A percentile compares a stretch with the other conserved stretches of the same genome.
Conservation (phyloP, 37 sponge, comb jelly and placozoan species). For the Petrosia ficiformis region DNA sequence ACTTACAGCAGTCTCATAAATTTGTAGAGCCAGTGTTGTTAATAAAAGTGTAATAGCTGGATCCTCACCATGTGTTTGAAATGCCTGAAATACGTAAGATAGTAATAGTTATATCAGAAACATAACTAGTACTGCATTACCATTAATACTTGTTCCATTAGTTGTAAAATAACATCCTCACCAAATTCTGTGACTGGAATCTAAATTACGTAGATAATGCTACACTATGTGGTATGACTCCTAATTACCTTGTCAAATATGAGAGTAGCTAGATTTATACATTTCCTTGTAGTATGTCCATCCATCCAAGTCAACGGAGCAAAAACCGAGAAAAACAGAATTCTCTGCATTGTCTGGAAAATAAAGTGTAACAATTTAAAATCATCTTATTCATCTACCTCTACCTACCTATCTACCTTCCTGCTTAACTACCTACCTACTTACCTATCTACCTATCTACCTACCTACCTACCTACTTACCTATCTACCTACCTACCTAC, state of each 20-base stretch:
- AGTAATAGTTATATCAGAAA: not conserved
- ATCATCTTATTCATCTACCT: not conserved
- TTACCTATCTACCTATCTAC: no score
- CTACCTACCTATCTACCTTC: no score
- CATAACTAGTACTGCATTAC: not conserved
- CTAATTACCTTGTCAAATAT: slow-evolving; percentile 18
- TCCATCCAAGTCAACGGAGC: slow-evolving; percentile 28
- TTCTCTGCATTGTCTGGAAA: slow-evolving; percentile 15
- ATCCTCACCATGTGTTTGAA: not conserved
- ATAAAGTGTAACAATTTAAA: not conserved
- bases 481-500: no score
- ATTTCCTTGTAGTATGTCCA: not conserved
- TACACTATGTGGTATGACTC: not conserved
- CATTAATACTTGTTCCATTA: not conserved
- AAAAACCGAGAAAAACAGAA: slow-evolving; percentile 24
- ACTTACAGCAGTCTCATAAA: not conserved
- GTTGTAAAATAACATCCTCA: not conserved
- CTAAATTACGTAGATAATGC: not conserved
- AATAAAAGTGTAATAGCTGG: not conserved
- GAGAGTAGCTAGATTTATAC: slow-evolving; percentile 8
- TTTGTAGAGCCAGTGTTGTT: not conserved
- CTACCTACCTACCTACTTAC: no score
- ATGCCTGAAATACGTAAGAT: not conserved
- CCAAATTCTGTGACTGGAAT: not conserved
- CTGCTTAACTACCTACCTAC: no score